Evolutionary conservation across 2,797 vertebrate genomes (phyloP).

Genomic region (Tapirus indicus): DNA sequence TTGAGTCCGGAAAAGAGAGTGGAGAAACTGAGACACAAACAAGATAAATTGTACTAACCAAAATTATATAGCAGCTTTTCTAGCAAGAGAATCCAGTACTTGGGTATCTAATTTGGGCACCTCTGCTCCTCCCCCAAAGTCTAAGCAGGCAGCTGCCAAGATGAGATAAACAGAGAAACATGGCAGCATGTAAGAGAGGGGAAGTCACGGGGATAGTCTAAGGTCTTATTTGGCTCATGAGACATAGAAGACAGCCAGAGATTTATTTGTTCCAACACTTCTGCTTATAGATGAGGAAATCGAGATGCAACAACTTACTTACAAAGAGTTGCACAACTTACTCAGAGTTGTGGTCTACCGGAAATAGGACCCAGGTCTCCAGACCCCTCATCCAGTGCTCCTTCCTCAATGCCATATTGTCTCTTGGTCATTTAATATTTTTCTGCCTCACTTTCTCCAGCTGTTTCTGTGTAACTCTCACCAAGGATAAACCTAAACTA

Average conservation of each 20-base stretch:
- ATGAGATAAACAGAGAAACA: background rate
- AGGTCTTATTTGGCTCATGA: background rate
- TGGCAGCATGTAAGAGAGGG: fast-evolving
- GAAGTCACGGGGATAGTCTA: background rate
- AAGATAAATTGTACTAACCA: background rate
- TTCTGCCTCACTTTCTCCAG: background rate
- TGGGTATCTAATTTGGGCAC: background rate
- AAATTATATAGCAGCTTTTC: conserved; percentile 15
- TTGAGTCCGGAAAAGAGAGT: background rate
- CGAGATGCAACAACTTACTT: background rate
- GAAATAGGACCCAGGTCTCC: background rate
- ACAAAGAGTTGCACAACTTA: background rate
- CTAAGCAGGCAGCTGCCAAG: background rate
- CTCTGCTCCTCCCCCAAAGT: background rate
- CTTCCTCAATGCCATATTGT: background rate
- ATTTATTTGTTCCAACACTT: background rate
- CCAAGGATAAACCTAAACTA: background rate
- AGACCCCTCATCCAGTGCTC: background rate
- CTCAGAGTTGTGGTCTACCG: background rate
- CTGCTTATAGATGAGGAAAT: background rate
- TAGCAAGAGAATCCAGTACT: background rate
- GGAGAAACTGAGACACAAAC: background rate
- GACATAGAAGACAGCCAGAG: background rate
- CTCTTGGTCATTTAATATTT: background rate
- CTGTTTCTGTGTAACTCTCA: background rate